These are phyloP conservation scores for Popillia japonica DNA, from an alignment of 1,140 invertebrate species.

Conservation along the genomic window DNA sequence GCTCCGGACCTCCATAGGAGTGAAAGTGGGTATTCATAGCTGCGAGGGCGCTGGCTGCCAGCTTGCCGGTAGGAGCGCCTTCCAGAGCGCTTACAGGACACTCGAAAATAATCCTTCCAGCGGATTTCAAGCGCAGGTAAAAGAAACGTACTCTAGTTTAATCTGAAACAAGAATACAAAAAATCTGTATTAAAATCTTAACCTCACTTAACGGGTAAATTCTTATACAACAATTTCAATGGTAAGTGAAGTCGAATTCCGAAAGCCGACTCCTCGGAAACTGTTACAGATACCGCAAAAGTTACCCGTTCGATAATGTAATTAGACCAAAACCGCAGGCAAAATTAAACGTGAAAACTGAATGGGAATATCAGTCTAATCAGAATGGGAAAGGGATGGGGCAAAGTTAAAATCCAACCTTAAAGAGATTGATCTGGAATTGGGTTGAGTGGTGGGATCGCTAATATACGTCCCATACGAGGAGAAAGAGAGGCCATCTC, in stretches of 20 bases:
- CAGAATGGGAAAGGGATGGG: too few relatives aligned
- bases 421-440: too few relatives aligned
- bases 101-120: slow-evolving; percentile 24
- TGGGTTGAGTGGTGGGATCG: too few relatives aligned
- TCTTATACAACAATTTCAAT: too few relatives aligned
- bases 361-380: slow-evolving; percentile 42
- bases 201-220: too few relatives aligned
- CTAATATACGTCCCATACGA: too few relatives aligned
- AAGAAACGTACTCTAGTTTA: not conserved
- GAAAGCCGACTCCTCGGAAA: not conserved
- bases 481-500: too few relatives aligned
- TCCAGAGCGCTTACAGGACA: slow-evolving; percentile 50
- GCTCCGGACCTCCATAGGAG: slow-evolving; percentile 69
- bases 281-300: slow-evolving; percentile 13
- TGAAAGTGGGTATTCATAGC: slow-evolving; percentile 77
- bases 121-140: not conserved
- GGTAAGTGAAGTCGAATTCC: too few relatives aligned
- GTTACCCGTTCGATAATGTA: slow-evolving; percentile 43
- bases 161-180: not conserved
- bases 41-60: slow-evolving; percentile 70
- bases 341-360: slow-evolving; percentile 45
- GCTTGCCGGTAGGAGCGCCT: slow-evolving; percentile 62
- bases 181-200: not conserved
- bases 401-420: too few relatives aligned
- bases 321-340: slow-evolving; percentile 43